Base-by-base conservation (phyloP, 2,113 vertebrate genomes). In the Dissostichus mawsoni region DNA sequence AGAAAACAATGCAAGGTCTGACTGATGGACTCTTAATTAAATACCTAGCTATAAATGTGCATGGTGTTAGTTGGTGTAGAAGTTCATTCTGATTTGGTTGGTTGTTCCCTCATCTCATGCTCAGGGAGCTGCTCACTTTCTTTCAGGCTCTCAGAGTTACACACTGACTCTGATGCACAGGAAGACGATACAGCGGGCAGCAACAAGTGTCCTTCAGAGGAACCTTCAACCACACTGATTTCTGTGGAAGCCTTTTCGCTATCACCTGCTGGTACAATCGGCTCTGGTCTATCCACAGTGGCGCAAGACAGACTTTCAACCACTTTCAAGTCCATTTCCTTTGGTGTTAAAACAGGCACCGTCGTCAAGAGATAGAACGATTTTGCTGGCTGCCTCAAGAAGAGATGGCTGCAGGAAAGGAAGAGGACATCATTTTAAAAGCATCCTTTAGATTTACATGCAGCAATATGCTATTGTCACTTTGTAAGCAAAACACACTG, bases 331-430 rank as follows among this genome's bases (percentile, higher is more conserved):
- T 86, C 74, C 0, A 3, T 63, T 61, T 86, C 85, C 53, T 78
- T 81, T 53, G 67, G 70, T 67, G 17, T 83, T 73, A 69, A 58
- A 53, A 45, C 53, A 3, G 69, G 3, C 33, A 65, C 2, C 10
- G 80, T 8, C 5, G 66, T 70, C 61, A 85, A 8, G 44, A 82
- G 3, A 33, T 64, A 72, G 41, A 85, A 25, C 18, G 74, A 63
- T 45, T 74, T 80, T 18, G 66, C 3, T 55, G 85, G 69, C 67
- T 88, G 86, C 11, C 14, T 17, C n/a, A 67, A 2, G 8, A 62
- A 0, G 29, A 67, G 50, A 11, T 61, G 36, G 25, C 89, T 92
- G 63, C 10, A 57, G 12, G 11, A 74, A 58, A 76, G 7, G 2
- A 75, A 61, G 23, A 68, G 4, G 29, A 61, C 5, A 55, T 10